A percentile compares a stretch with the other conserved stretches of the same genome.
Conservation (phyloP, 1,140 invertebrate genomes). For the Meteorus sp. region DNA sequence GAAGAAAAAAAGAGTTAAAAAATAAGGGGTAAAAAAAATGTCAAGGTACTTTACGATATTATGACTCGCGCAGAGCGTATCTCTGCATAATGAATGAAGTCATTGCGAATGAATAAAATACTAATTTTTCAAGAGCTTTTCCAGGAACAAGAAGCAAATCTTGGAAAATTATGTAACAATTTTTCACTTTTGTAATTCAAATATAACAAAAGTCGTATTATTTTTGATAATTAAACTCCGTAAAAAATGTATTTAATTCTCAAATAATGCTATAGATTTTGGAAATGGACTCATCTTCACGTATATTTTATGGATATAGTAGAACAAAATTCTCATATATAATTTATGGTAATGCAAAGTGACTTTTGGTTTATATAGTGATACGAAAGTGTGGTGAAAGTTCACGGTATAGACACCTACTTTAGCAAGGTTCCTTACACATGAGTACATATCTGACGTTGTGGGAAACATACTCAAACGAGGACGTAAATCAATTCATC, state of each 20-base stretch:
- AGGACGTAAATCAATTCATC: conserved; percentile 16
- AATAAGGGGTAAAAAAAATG: too few relatives aligned
- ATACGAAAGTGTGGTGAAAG: not conserved
- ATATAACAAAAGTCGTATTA: too few relatives aligned
- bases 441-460: too few relatives aligned
- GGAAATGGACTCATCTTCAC: not conserved
- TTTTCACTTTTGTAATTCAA: too few relatives aligned
- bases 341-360: too few relatives aligned
- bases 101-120: not conserved
- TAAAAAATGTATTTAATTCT: not conserved
- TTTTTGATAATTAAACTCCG: too few relatives aligned
- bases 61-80: not conserved
- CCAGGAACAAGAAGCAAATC: too few relatives aligned
- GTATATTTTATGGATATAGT: not conserved
- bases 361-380: too few relatives aligned
- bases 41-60: not conserved
- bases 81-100: not conserved
- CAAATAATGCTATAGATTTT: not conserved
- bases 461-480: not conserved
- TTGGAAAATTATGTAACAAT: too few relatives aligned
- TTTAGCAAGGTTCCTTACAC: not conserved
- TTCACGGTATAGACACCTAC: not conserved
- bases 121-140: not conserved
- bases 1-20: too few relatives aligned
- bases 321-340: too few relatives aligned